Conservation (phyloP, 1,140 invertebrate genomes). For the Sinonovacula constricta region DNA sequence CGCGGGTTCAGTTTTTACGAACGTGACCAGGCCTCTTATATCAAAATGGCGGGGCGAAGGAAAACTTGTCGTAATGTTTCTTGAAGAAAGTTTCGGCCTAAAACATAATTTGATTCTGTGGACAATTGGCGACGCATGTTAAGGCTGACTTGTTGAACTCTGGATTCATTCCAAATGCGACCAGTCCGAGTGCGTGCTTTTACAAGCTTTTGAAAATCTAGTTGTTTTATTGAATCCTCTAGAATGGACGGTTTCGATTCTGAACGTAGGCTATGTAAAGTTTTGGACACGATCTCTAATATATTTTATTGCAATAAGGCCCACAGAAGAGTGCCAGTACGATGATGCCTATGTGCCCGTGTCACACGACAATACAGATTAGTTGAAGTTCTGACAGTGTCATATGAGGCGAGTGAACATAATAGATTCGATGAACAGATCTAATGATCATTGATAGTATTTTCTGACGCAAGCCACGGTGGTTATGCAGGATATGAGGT, state of each 20-base stretch:
- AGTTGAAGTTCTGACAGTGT: conserved; percentile 13
- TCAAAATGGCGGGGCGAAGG: conserved; percentile 32
- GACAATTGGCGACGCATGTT: too few relatives aligned
- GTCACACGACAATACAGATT: conserved; percentile 38
- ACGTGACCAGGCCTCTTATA: conserved; percentile 24
- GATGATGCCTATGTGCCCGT: conserved; percentile 26
- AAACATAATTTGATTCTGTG: too few relatives aligned
- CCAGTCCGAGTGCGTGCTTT: conserved; percentile 25
- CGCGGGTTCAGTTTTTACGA: conserved; percentile 25
- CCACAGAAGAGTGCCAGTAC: conserved; percentile 2
- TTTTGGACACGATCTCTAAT: conserved; percentile 5
- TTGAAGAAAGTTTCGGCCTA: too few relatives aligned
- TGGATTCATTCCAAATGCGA: conserved; percentile 49
- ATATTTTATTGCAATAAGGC: background rate
- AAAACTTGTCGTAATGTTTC: conserved; percentile 32
- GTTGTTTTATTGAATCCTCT: conserved; percentile 20
- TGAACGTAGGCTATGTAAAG: conserved; percentile 33
- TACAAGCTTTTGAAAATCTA: conserved; percentile 31
- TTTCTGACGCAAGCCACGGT: background rate
- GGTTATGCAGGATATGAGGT: too few relatives aligned
- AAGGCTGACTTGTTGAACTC: too few relatives aligned
- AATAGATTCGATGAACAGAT: background rate
- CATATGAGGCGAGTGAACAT: background rate
- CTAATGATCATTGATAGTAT: background rate
- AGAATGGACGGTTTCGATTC: conserved; percentile 26